Evolutionary conservation across 2,797 vertebrate genomes (phyloP), one percentile per base, ranked within the genome.

Genomic region (Sylvilagus floridanus): DNA sequence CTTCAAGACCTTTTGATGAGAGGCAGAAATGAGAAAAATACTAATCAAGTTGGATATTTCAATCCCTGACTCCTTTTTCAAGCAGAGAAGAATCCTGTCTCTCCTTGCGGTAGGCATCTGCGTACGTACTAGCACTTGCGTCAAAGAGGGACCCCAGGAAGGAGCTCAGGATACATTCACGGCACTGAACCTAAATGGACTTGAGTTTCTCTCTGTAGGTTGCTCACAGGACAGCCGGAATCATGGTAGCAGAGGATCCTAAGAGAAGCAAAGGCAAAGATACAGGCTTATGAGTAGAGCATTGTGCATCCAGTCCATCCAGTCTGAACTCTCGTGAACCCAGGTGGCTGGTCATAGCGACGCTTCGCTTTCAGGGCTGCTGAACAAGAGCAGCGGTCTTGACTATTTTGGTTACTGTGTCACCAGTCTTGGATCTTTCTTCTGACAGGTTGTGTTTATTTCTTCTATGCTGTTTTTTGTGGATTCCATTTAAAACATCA

Each of bases 221-320:
- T 84, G 37, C 30, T 32, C 24, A 32, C 2, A 78, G 32, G 82
- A 76, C 4, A 35, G 3, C 5, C n/a, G 17, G 72, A 66, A 1
- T 60, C 50, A 2, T 52, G 65, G 28, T 63, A 26, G 26, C n/a
- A 63, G 60, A 69, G 47, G n/a, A 28, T 11, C 50, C 52, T 78
- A 5, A 30, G 57, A 71, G 50, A 26, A 4, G 8, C 13, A 26
- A 76, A 30, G 52, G 21, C 2, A 30, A 54, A 60, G 63, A 7
- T 9, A n/a, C 0, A 1, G 24, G 28, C 1, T 7, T 22, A 2
- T 5, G 22, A 60, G 4, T 2, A 21, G 1, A 2, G 2, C 37
- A 2, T 42, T 10, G 26, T 0, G 5, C 32, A 0, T 24, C 37
- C 14, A 7, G 63, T 35, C 4, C 32, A 0, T 24, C 37, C 14